Evolutionary conservation across 2,888 invertebrate genomes (phyloP).

Genomic region (Buathra laborator): DNA sequence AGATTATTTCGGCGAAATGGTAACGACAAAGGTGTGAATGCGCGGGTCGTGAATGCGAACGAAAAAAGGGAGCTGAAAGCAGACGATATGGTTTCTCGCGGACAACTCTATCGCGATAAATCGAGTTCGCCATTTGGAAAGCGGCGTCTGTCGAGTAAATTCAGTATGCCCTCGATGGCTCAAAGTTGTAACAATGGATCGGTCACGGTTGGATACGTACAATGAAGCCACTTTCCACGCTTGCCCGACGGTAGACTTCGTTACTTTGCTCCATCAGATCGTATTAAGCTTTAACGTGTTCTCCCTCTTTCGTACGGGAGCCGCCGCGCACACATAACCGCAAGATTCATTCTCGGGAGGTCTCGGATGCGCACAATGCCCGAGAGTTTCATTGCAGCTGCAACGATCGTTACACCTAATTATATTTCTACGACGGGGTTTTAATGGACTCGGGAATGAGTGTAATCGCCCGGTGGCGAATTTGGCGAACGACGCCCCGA

Average conservation of each 20-base stretch:
- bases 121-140: conserved; percentile 34
- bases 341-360: no score
- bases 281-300: not conserved
- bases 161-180: conserved; percentile 45
- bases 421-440: conserved; percentile 45
- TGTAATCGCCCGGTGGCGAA: conserved; percentile 52
- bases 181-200: conserved; percentile 51
- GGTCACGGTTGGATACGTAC: conserved; percentile 34
- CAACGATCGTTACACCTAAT: conserved; percentile 12
- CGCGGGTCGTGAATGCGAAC: not conserved
- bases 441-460: conserved; percentile 53
- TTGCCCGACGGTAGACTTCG: not conserved
- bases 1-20: no score
- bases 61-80: conserved; percentile 33
- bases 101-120: conserved; percentile 60
- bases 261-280: not conserved
- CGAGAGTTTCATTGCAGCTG: not conserved
- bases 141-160: conserved; percentile 36
- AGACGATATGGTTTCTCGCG: conserved; percentile 47
- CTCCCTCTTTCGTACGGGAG: not conserved
- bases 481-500: conserved; percentile 21
- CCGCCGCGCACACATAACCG: no score
- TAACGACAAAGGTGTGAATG: no score
- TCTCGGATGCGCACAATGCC: not conserved
- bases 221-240: conserved; percentile 41